These are phyloP conservation scores for Zaprionus kolodkinae DNA, from an alignment of 1,140 invertebrate species.

Conservation along the genomic window DNA sequence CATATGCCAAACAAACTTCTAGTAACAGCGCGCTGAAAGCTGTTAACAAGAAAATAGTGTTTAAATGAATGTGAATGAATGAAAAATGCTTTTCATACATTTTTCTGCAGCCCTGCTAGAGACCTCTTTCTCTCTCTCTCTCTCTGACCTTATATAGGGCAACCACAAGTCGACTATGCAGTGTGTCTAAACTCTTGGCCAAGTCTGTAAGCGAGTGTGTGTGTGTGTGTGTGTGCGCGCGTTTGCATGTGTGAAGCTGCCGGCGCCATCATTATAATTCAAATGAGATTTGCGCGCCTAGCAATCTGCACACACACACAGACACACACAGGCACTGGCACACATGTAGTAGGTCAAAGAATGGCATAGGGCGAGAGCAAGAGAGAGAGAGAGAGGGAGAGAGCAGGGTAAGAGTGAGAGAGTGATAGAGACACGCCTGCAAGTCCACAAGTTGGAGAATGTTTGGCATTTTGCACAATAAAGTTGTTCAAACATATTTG, in stretches of 20 bases:
- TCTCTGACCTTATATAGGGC: not conserved
- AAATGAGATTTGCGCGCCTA: conserved; percentile 80
- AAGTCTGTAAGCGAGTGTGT: conserved; percentile 13
- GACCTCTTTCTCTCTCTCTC: not conserved
- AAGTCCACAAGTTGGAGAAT: conserved; percentile 78
- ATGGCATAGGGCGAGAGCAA: conserved; percentile 6
- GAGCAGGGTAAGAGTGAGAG: not conserved
- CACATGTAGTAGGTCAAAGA: conserved; percentile 19
- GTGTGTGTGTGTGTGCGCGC: conserved; percentile 20
- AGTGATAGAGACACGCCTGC: conserved; percentile 23
- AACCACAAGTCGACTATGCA: not conserved
- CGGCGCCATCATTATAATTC: conserved; percentile 81
- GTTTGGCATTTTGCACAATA: conserved; percentile 82
- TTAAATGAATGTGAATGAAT: too few relatives aligned
- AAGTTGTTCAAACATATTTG: conserved; percentile 81
- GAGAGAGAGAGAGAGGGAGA: conserved; percentile 3
- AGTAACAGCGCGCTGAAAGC: too few relatives aligned
- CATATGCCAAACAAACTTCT: too few relatives aligned
- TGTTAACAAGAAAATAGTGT: too few relatives aligned
- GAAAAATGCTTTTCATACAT: too few relatives aligned
- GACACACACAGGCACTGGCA: conserved; percentile 5
- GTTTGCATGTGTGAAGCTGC: conserved; percentile 45
- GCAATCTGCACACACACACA: conserved; percentile 49
- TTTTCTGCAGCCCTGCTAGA: too few relatives aligned
- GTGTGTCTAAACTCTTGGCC: not conserved